phyloP scores from a whole-genome alignment of 2,797 vertebrate species.

The Gobio occitaniae region DNA sequence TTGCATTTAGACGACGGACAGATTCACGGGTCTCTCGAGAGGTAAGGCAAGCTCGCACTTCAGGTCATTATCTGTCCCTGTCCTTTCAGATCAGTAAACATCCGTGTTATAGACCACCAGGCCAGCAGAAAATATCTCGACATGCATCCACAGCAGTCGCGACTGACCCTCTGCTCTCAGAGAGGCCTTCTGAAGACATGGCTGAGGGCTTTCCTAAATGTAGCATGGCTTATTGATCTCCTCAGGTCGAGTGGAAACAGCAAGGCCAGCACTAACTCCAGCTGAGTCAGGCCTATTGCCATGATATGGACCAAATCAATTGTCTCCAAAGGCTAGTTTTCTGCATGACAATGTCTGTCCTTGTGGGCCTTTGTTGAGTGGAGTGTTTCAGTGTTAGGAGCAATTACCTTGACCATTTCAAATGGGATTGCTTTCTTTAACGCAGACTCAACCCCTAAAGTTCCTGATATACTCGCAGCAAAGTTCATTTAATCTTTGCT shows the following conservation, averaged over 20 bases:
- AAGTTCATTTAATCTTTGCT: not conserved
- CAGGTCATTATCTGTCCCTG: not conserved
- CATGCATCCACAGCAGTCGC: not conserved
- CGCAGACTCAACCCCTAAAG: not conserved
- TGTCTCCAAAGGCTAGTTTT: constrained; percentile 72
- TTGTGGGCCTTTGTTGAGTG: constrained; percentile 60
- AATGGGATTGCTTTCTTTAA: constrained; percentile 49
- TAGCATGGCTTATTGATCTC: constrained; percentile 77
- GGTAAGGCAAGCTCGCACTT: not conserved
- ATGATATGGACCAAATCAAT: constrained; percentile 76
- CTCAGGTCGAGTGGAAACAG: constrained; percentile 65
- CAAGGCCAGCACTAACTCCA: constrained; percentile 66
- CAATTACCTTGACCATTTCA: constrained; percentile 57
- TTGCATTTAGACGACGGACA: constrained; percentile 30
- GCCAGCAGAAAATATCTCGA: constrained; percentile 21
- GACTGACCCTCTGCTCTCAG: constrained; percentile 20
- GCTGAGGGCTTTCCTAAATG: constrained; percentile 71
- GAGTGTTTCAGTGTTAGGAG: constrained; percentile 53
- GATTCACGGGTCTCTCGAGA: constrained; percentile 2
- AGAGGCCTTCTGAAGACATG: constrained; percentile 57
- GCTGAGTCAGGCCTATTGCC: constrained; percentile 79
- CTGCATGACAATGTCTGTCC: constrained; percentile 69
- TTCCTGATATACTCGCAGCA: not conserved
- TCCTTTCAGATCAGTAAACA: constrained; percentile 3
- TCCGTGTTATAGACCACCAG: constrained; percentile 24